These are phyloP conservation scores for Pocillopora grandis DNA, from an alignment of 92 coral and sea anemone genomes.

Conservation along the genomic window DNA sequence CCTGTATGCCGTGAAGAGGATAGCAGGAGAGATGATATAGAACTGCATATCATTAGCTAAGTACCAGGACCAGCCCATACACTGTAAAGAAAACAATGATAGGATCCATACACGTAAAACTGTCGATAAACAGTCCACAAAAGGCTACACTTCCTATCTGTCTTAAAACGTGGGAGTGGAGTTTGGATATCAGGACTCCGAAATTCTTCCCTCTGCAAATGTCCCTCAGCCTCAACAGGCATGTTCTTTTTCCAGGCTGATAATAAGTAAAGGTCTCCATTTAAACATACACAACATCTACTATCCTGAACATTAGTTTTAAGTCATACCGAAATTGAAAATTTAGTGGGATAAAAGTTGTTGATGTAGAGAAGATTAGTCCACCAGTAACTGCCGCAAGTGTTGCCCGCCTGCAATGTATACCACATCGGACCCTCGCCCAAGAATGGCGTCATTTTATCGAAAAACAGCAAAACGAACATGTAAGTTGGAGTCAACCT, in stretches of 20 bases:
- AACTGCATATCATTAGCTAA: conserved; percentile 97
- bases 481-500: conserved; percentile 89
- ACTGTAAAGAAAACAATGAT: conserved; percentile 44
- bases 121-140: no score
- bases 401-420: conserved; percentile 6
- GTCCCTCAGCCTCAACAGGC: no score
- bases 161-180: no score
- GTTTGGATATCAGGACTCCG: no score
- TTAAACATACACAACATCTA: no score
- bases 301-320: no score
- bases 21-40: conserved; percentile 77
- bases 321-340: conserved; percentile 17
- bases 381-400: conserved; percentile 89
- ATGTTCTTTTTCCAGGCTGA: no score
- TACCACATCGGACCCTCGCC: conserved; percentile 83
- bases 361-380: conserved; percentile 91
- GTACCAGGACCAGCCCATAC: conserved; percentile 93
- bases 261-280: no score
- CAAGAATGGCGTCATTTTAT: conserved; percentile 54
- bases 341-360: conserved; percentile 76
- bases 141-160: not conserved
- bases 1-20: conserved; percentile 69
- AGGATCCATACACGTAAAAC: not conserved
- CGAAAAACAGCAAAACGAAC: conserved; percentile 82
- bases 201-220: no score